phyloP scores from a whole-genome alignment of 2,888 invertebrate species.

The Sesamia inferens region DNA sequence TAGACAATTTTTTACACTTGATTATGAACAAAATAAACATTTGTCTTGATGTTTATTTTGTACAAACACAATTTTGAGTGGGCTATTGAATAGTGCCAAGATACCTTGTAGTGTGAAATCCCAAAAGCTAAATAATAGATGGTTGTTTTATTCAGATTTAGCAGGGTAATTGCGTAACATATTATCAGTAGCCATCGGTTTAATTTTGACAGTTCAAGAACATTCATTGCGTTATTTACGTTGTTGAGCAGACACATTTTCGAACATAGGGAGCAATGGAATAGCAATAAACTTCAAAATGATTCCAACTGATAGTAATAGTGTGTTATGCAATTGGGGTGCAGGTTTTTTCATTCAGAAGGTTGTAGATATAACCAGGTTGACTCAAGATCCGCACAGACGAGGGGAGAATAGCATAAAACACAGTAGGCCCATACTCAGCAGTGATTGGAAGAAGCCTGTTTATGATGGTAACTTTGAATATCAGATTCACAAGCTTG shows the following conservation, averaged over 20 bases:
- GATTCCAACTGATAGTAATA: no score
- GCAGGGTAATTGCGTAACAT: no score
- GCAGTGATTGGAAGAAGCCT: neutral
- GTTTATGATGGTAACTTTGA: neutral
- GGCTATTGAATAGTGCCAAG: neutral
- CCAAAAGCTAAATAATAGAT: neutral
- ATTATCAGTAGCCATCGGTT: no score
- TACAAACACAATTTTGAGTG: no score
- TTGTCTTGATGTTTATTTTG: no score
- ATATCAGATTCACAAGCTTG: neutral
- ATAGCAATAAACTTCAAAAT: no score
- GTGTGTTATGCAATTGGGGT: no score
- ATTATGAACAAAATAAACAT: neutral
- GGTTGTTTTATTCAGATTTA: neutral
- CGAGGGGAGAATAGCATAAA: neutral
- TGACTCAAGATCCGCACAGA: neutral
- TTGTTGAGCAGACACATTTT: no score
- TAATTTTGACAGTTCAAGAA: no score
- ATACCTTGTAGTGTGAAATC: neutral
- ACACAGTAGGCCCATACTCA: neutral
- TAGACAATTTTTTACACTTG: neutral
- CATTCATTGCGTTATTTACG: no score
- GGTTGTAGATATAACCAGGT: neutral
- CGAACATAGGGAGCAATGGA: no score
- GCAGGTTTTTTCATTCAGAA: neutral